phyloP scores from a whole-genome alignment of 2,888 invertebrate species.

The Drosophila crucigera region DNA sequence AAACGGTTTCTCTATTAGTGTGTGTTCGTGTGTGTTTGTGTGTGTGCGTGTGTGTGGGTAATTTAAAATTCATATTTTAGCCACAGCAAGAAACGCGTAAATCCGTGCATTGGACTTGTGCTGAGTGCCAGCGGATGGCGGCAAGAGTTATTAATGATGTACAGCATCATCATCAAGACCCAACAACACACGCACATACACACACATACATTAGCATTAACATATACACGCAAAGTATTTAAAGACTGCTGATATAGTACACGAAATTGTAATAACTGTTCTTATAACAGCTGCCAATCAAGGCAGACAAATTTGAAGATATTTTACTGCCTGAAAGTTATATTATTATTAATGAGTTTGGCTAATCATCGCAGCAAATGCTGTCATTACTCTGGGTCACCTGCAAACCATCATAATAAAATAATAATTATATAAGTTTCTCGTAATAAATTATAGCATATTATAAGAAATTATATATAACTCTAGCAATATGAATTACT shows the following conservation, averaged over 20 bases:
- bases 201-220: constrained; percentile 2
- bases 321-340: neutral
- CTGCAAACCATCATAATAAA: neutral
- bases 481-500: neutral
- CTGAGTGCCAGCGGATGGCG: constrained; percentile 74
- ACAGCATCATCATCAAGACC: constrained; percentile 11
- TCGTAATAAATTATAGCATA: neutral
- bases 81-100: constrained; percentile 59
- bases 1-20: constrained; percentile 34
- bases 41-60: constrained; percentile 39
- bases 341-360: neutral
- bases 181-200: neutral
- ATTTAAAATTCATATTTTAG: constrained; percentile 78
- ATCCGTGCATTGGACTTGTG: constrained; percentile 48
- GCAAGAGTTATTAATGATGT: constrained; percentile 71
- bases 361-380: neutral
- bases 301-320: neutral
- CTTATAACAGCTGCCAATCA: neutral
- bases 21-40: constrained; percentile 1
- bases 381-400: neutral
- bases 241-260: neutral
- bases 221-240: constrained; percentile 1
- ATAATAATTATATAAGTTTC: neutral
- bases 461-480: neutral
- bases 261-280: neutral